These are phyloP conservation scores for Brachyistius frenatus DNA, from an alignment of 2,113 vertebrate genomes.

Conservation along the genomic window DNA sequence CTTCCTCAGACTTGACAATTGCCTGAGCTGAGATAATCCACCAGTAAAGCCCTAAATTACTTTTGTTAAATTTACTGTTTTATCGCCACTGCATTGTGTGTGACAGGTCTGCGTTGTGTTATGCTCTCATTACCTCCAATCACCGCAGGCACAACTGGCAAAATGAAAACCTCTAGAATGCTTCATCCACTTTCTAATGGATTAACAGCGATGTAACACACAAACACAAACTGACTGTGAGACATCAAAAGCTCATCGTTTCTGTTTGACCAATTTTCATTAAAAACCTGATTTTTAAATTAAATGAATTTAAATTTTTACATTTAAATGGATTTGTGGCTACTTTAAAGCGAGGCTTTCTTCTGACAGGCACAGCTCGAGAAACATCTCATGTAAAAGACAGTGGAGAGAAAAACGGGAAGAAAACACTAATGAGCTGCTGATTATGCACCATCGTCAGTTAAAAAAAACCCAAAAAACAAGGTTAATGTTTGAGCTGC, in stretches of 20 bases:
- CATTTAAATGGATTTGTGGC: neutral
- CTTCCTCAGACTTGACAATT: conserved; percentile 21
- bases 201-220: neutral
- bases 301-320: no score
- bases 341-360: no score
- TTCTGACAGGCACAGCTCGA: neutral
- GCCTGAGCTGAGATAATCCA: conserved; percentile 47
- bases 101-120: conserved; percentile 5
- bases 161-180: no score
- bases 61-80: conserved; percentile 21
- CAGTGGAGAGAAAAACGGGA: neutral
- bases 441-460: conserved; percentile 41
- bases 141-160: neutral
- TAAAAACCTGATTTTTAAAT: neutral
- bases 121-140: conserved; percentile 13
- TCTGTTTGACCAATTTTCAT: neutral
- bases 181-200: no score
- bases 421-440: conserved; percentile 31
- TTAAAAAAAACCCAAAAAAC: neutral
- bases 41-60: conserved; percentile 23
- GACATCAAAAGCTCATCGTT: neutral
- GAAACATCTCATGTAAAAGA: neutral
- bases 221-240: neutral
- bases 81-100: conserved; percentile 26
- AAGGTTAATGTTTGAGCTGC: conserved; percentile 6